These are phyloP conservation scores for Dioctria rufipes DNA, from an alignment of 2,888 invertebrate species.

Conservation along the genomic window DNA sequence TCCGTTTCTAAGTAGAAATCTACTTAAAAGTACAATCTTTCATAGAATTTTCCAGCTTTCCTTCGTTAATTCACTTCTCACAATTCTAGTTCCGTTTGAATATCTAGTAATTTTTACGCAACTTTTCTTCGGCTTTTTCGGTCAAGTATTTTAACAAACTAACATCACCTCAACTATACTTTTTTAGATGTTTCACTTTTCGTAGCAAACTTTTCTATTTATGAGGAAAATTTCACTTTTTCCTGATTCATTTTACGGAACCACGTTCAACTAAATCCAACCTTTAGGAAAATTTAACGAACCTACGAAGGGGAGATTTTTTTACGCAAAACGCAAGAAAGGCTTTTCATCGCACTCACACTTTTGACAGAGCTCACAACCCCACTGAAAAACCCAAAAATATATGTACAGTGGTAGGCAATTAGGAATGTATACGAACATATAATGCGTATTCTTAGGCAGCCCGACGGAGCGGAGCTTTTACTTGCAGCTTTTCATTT, in stretches of 20 bases:
- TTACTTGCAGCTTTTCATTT: too few species aligned
- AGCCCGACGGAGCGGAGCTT: too few species aligned
- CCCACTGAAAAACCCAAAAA: too few species aligned
- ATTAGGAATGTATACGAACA: too few species aligned
- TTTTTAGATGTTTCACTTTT: conserved; percentile 51
- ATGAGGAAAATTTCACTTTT: conserved; percentile 57
- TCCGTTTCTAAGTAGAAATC: too few species aligned
- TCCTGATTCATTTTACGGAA: conserved; percentile 64
- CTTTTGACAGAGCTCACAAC: too few species aligned
- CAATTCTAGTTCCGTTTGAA: background rate
- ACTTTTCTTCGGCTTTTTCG: conserved; percentile 11
- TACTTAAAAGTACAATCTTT: too few species aligned
- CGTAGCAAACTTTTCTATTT: conserved; percentile 57
- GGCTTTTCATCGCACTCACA: background rate
- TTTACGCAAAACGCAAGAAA: background rate
- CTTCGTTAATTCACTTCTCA: background rate
- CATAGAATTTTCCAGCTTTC: background rate
- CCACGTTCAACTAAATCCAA: conserved; percentile 68
- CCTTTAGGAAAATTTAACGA: conserved; percentile 70
- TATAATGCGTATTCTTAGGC: too few species aligned
- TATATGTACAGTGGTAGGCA: too few species aligned
- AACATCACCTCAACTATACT: background rate
- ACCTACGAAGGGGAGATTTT: conserved; percentile 60
- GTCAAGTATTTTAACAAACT: conserved; percentile 10
- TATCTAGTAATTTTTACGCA: conserved; percentile 23